These are phyloP conservation scores for Xestobium rufovillosum DNA, from an alignment of 2,888 invertebrate genomes.

Conservation along the genomic window DNA sequence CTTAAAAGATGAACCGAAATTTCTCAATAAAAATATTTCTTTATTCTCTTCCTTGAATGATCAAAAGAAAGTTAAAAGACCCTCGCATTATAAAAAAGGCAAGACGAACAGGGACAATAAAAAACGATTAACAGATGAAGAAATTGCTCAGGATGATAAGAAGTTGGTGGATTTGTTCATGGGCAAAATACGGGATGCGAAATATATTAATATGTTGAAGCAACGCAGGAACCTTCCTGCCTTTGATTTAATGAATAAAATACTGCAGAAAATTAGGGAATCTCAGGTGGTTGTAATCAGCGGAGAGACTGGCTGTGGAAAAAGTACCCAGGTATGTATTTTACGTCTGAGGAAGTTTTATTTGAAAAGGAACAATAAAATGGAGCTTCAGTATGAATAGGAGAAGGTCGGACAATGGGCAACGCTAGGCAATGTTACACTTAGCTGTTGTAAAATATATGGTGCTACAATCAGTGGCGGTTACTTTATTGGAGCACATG, in stretches of 20 bases:
- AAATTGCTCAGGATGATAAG: constrained; percentile 54
- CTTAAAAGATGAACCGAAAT: constrained; percentile 54
- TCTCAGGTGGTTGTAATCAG: constrained; percentile 67
- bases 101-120: constrained; percentile 50
- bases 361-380: no score
- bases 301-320: constrained; percentile 80
- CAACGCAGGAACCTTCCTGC: constrained; percentile 62
- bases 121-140: constrained; percentile 45
- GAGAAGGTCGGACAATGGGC: no score
- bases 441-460: no score
- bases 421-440: no score
- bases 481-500: no score
- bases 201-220: constrained; percentile 60
- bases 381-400: no score
- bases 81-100: constrained; percentile 61
- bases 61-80: constrained; percentile 30
- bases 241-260: constrained; percentile 61
- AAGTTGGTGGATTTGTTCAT: constrained; percentile 55
- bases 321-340: constrained; percentile 80
- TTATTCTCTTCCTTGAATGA: constrained; percentile 36
- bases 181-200: constrained; percentile 52
- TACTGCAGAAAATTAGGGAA: constrained; percentile 56
- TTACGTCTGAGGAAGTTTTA: no score
- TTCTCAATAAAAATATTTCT: constrained; percentile 50
- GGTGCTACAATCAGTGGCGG: no score